Base-by-base conservation (phyloP, 2,113 vertebrate genomes). In the Laterallus jamaicensis region DNA sequence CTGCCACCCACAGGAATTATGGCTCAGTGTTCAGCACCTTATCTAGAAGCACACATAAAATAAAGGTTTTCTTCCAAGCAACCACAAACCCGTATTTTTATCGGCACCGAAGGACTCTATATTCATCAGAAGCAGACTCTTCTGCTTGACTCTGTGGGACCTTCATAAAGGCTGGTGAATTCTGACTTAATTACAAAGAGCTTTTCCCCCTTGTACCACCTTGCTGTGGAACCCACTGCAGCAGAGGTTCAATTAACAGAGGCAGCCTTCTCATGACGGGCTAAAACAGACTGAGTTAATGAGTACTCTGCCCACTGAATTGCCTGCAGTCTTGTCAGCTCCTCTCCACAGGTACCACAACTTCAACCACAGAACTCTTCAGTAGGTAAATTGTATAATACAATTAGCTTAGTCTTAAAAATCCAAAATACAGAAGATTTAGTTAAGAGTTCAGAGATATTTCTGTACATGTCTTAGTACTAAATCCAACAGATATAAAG, bases 401-500 rank as follows among this genome's bases (percentile, higher is more conserved):
- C 29, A 64, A n/a, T 60, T 60, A 64, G 49, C 31, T 47, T 12
- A n/a, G 40, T 31, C 63, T 26, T 8, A 15, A 94, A 74, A 86
- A 79, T 20, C n/a, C 69, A 62, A 66, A 31, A 6, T 44, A 29
- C 20, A 49, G 47, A 75, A 66, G 39, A 29, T 70, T 82, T 49
- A 37, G 31, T 8, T 28, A 69, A 50, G 50, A 79, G 47, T 49
- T 42, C 66, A 82, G 52, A 50, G 28, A 26, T 25, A 21, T 31
- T 58, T 32, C 39, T 67, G 40, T 6, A 26, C 16, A 22, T 0
- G 0, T 35, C 20, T 29, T 9, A 12, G 37, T 16, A 28, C n/a
- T 28, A 77, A 90, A 82, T 8, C 6, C 13, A 20, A 58, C 52
- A 64, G 6, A 29, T 40, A 31, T 11, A 26, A 70, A 69, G 44